These are phyloP conservation scores for Sebastes schlegelii DNA, from an alignment of 2,113 vertebrate species.

Conservation along the genomic window DNA sequence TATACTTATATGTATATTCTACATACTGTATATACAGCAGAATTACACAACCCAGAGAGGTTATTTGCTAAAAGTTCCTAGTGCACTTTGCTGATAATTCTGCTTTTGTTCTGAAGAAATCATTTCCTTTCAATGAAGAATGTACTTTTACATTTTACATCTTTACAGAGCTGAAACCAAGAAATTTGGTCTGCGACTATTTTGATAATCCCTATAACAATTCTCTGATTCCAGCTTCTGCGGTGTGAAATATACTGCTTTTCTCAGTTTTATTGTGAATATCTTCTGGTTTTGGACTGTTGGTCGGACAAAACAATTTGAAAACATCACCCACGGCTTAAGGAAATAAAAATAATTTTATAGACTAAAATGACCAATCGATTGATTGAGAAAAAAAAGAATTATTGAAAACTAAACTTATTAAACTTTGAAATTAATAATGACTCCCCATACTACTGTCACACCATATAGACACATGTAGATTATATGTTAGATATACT, in stretches of 20 bases:
- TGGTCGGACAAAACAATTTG: too few species aligned
- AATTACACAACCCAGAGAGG: not conserved
- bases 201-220: not conserved
- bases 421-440: not conserved
- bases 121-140: not conserved
- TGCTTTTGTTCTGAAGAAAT: slow-evolving; percentile 2
- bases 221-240: not conserved
- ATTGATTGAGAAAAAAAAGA: not conserved
- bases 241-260: too few species aligned
- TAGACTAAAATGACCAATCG: too few species aligned
- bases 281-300: too few species aligned
- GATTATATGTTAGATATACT: not conserved
- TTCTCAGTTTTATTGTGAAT: too few species aligned
- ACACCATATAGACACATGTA: not conserved
- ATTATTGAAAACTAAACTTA: not conserved
- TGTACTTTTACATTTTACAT: not conserved
- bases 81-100: not conserved
- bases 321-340: too few species aligned
- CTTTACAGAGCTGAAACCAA: not conserved
- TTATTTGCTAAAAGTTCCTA: not conserved
- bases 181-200: not conserved
- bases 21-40: slow-evolving; percentile 8
- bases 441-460: not conserved
- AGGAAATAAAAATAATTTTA: too few species aligned
- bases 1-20: not conserved